Evolutionary conservation across 64 coral and sea anemone species (phyloP), one percentile per base, ranked within the genome.

Genomic region (Pocillopora verrucosa): DNA sequence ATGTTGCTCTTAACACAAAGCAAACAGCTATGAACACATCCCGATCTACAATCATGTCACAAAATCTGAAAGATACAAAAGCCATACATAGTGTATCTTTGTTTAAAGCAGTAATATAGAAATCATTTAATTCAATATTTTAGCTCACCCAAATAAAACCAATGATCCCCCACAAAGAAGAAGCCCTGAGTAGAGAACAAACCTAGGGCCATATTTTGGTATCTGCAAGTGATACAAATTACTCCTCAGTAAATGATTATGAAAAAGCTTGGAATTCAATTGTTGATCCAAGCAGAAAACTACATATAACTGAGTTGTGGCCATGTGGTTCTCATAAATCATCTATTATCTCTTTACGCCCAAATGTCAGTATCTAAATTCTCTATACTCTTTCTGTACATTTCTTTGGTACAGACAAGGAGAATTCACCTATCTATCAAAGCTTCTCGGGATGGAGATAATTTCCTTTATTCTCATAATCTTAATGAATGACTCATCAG

Each of bases 61-160:
- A 16, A 80, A 80, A 80, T 14, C 78, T 80, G 58, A 62, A 80
- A 80, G 22, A 59, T 2, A 60, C 22, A 59, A 79, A 79, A 12
- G 41, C 41, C 41, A 51, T 30, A 30, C 30, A 30, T 30, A 30
- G 30, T 30, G 3, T 51, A 51, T 30, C 30, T 30, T 30, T 30
- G 30, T 30, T 30, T 30, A 30, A 30, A 30, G 30, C 30, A 30
- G 30, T 30, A 51, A 45, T 45, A 6, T 6, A 45, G 6, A 45
- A 45, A 45, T 45, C 2, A 2, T 45, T 45, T 2, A 45, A 45
- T 45, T 6, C 41, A 45, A 6, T 45, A 3, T 14, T 56, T 35
- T 56, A 9, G 34, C 78, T 62, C 25, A 80, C 78, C 78, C 78
- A 61, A 80, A 80, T 57, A 80, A 80, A 80, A 80, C 35, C 35